phyloP scores from a whole-genome alignment of 2,888 invertebrate genomes.

The Melanostoma scalare region DNA sequence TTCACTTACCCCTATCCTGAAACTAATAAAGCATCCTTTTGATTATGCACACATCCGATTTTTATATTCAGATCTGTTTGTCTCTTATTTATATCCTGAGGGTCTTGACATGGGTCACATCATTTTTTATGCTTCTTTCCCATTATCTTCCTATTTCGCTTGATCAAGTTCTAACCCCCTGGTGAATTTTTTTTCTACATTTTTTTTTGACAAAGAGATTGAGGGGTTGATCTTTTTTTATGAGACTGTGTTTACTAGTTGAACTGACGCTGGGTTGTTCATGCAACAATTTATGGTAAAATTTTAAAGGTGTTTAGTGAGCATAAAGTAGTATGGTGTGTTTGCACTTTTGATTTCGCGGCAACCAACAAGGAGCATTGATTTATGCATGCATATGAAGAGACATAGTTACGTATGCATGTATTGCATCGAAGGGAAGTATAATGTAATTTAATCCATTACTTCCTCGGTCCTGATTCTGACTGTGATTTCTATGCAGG shows the following conservation, averaged over 20 bases:
- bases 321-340: conserved; percentile 19
- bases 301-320: conserved; percentile 57
- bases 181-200: conserved; percentile 25
- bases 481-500: conserved; percentile 46
- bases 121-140: conserved; percentile 47
- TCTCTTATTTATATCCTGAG: conserved; percentile 68
- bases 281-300: conserved; percentile 69
- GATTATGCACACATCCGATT: conserved; percentile 72
- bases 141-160: conserved; percentile 54
- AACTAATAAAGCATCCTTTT: conserved; percentile 70
- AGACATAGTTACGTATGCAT: too few relatives aligned
- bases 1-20: conserved; percentile 66
- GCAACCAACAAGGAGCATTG: conserved; percentile 37
- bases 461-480: conserved; percentile 57
- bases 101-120: conserved; percentile 73
- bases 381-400: conserved; percentile 35
- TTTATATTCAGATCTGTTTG: conserved; percentile 71
- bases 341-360: conserved; percentile 71
- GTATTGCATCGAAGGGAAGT: conserved; percentile 34
- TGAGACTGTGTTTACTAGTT: conserved; percentile 34
- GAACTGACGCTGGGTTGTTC: conserved; percentile 59
- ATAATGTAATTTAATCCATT: conserved; percentile 64
- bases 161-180: conserved; percentile 58
- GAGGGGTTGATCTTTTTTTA: conserved; percentile 50
- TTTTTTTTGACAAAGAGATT: conserved; percentile 3